Evolutionary conservation across 2,888 invertebrate species (phyloP).

Genomic region (Drosophila pseudotalamancana): DNA sequence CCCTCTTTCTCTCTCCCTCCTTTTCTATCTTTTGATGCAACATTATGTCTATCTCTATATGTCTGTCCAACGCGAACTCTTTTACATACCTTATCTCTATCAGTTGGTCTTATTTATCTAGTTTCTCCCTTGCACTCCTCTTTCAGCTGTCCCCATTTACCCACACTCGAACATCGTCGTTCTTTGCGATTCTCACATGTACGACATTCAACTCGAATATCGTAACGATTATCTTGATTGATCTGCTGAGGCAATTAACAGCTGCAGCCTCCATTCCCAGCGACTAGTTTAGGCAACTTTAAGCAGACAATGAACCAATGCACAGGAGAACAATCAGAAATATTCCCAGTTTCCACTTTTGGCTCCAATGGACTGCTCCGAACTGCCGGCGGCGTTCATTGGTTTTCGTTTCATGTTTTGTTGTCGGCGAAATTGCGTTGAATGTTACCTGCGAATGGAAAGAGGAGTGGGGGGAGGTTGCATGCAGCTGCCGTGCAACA

Average conservation of each 20-base stretch:
- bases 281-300: constrained; percentile 19
- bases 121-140: not conserved
- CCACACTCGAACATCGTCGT: too few species aligned
- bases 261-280: not conserved
- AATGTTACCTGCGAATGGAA: constrained; percentile 67
- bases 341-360: constrained; percentile 5
- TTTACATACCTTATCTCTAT: too few species aligned
- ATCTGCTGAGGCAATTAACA: not conserved
- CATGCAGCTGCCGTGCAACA: constrained; percentile 4
- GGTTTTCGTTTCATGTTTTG: constrained; percentile 60
- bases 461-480: not conserved
- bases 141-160: too few species aligned
- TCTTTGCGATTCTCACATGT: constrained; percentile 9
- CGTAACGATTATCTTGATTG: not conserved
- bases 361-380: constrained; percentile 25
- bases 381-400: constrained; percentile 25
- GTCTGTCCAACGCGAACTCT: too few species aligned
- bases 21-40: not conserved
- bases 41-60: too few species aligned
- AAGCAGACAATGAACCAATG: constrained; percentile 36
- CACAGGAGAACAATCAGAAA: constrained; percentile 8
- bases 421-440: constrained; percentile 75
- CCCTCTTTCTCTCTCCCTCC: not conserved
- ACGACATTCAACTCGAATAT: too few species aligned
- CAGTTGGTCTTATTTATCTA: too few species aligned